Evolutionary conservation across 2,888 invertebrate genomes (phyloP), one percentile per base, ranked within the genome.

Genomic region (Blastobasis adustella): DNA sequence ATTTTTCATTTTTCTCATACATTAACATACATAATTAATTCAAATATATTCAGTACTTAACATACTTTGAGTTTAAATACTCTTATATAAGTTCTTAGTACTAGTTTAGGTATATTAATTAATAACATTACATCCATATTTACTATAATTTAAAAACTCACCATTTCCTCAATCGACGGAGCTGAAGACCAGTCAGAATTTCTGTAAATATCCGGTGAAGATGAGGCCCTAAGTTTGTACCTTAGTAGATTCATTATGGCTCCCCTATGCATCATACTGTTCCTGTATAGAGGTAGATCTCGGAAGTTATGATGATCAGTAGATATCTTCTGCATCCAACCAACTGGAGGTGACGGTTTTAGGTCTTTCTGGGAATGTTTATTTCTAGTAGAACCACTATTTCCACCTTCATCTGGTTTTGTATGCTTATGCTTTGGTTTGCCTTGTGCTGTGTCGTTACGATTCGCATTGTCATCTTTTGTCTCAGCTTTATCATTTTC

Each of bases 161-260:
- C 94, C 67, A 90, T 90, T 76, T 93, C 93, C 67, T 92, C 92
- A 39, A 93, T 93, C 6, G 82, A 80, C 50, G 85, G 80, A 43
- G 73, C 73, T 49, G 96, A 85, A 0, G 95, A 94, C 66, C 94
- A 93, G 90, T 94, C 93, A 4, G 95, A 96, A 70, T 95, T 95
- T 55, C 92, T 90, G 67, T 94, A 96, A 67, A 98, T 96, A 76
- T 98, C 94, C 0, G 98, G 98, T 69, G 97, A 94, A 49, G 97
- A 97, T 1, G 94, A 95, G 1, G 96, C 95, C 55, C 94, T 89
- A 44, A 96, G 82, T 51, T 92, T 91, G 76, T 96, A 96, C 55
- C 94, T 92, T 56, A 93, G 93, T 52, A 94, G 93, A 69, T 94
- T 95, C 66, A 96, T 82, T 90, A 96, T 94, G 8, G 96, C 96